These are phyloP conservation scores for Pherbina coryleti DNA, from an alignment of 2,888 invertebrate genomes.

Conservation along the genomic window DNA sequence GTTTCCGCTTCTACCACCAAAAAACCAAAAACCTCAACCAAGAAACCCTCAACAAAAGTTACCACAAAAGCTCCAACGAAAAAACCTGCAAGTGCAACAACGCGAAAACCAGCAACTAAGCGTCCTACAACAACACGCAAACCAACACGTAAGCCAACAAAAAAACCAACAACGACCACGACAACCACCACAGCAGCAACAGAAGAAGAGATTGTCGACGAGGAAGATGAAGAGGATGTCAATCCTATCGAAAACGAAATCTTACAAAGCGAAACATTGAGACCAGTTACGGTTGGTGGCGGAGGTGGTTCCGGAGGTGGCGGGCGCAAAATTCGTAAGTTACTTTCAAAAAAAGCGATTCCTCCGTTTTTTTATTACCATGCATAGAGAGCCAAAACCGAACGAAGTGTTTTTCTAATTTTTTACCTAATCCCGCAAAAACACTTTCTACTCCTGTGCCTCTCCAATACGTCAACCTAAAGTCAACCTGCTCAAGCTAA, in stretches of 20 bases:
- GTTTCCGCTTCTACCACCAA: slow-evolving; percentile 57
- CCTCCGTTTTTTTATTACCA: slow-evolving; percentile 42
- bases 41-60: slow-evolving; percentile 50
- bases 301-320: not conserved
- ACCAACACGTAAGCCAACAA: slow-evolving; percentile 56
- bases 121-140: slow-evolving; percentile 63
- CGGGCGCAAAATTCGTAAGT: slow-evolving; percentile 68
- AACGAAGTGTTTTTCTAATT: slow-evolving; percentile 51
- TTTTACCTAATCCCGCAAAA: slow-evolving; percentile 45
- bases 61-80: slow-evolving; percentile 61
- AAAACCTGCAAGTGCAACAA: slow-evolving; percentile 57
- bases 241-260: slow-evolving; percentile 64
- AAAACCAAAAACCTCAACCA: slow-evolving; percentile 57
- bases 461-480: slow-evolving; percentile 22
- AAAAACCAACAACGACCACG: slow-evolving; percentile 61
- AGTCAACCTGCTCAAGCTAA: slow-evolving; percentile 31
- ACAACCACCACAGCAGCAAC: slow-evolving; percentile 58
- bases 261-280: slow-evolving; percentile 55
- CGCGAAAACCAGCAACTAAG: slow-evolving; percentile 57
- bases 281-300: slow-evolving; percentile 54
- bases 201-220: slow-evolving; percentile 62
- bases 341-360: slow-evolving; percentile 28
- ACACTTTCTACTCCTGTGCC: not conserved
- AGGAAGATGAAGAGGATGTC: slow-evolving; percentile 63
- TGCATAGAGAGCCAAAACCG: slow-evolving; percentile 58